Conservation (phyloP, 2,797 vertebrate species). For the Oreochromis grahami region DNA sequence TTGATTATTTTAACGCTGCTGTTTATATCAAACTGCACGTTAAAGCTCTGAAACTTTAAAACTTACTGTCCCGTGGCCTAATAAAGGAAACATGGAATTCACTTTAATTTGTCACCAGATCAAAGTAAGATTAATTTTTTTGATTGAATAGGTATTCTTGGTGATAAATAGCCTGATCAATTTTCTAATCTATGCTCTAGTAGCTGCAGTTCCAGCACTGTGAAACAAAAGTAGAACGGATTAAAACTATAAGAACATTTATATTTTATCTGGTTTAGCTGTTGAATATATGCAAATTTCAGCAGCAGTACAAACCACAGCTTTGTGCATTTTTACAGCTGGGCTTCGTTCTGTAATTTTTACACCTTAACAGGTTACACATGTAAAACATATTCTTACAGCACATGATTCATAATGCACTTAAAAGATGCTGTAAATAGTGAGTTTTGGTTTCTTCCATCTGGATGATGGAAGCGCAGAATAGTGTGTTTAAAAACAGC, state of each 20-base stretch:
- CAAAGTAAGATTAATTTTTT: neutral
- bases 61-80: neutral
- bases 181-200: neutral
- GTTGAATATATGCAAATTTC: neutral
- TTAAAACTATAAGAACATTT: neutral
- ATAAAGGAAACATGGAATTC: neutral
- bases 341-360: neutral
- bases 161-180: neutral
- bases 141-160: neutral
- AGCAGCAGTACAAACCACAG: neutral
- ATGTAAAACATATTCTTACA: neutral
- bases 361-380: neutral
- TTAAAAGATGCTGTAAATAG: neutral
- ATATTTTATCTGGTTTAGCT: neutral
- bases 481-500: neutral
- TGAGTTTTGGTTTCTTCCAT: neutral
- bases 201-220: neutral
- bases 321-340: neutral
- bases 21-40: neutral
- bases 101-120: neutral
- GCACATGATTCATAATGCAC: neutral
- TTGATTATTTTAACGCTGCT: neutral
- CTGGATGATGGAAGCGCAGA: neutral
- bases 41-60: neutral
- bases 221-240: neutral